Evolutionary conservation across 2,797 vertebrate species (phyloP).

Genomic region (Mycteria americana): DNA sequence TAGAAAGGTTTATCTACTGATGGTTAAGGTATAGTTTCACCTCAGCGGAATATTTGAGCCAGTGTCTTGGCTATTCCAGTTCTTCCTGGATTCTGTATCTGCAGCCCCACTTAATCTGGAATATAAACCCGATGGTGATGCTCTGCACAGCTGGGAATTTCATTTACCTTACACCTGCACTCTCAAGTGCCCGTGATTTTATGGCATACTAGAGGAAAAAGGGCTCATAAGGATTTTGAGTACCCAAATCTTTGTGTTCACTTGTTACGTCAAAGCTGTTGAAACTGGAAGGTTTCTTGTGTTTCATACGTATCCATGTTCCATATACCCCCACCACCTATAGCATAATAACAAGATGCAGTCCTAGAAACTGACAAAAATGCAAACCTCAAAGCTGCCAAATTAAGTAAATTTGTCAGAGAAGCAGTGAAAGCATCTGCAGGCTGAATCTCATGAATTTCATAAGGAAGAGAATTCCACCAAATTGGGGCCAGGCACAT

Average conservation of each 20-base stretch:
- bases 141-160: not conserved
- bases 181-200: not conserved
- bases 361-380: constrained; percentile 39
- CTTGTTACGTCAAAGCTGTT: not conserved
- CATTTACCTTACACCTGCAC: not conserved
- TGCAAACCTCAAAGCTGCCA: constrained; percentile 35
- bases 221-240: not conserved
- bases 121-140: not conserved
- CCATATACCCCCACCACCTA: not conserved
- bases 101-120: not conserved
- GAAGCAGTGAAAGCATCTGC: constrained; percentile 40
- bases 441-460: constrained; percentile 48
- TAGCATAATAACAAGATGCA: not conserved
- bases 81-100: not conserved
- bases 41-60: not conserved
- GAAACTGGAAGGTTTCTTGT: not conserved
- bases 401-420: constrained; percentile 26
- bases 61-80: not conserved
- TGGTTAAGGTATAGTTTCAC: not conserved
- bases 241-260: not conserved
- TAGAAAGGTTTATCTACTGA: not conserved
- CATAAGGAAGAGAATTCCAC: constrained; percentile 55
- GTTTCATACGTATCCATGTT: not conserved
- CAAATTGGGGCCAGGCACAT: constrained; percentile 52
- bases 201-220: not conserved